Percentiles rank a stretch among this genome's conserved stretches.
Evolutionary conservation across 2,888 invertebrate genomes (phyloP).

Genomic region (Diabrotica balteata): DNA sequence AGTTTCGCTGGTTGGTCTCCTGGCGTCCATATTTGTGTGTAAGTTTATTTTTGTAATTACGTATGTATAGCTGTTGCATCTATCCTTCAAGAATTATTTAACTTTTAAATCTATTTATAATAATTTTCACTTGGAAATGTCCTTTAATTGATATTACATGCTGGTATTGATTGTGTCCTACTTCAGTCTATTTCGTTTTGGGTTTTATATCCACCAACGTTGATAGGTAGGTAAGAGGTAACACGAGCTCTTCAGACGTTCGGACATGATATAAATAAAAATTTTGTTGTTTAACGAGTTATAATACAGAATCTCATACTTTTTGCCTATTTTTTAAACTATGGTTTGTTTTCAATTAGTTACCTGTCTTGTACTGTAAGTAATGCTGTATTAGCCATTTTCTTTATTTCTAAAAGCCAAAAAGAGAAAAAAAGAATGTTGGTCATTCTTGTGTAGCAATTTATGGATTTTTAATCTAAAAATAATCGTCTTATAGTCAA

Average conservation of each 20-base stretch:
- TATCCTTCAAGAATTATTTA: not conserved
- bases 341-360: too few relatives aligned
- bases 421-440: too few relatives aligned
- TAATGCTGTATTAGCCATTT: too few relatives aligned
- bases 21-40: slow-evolving; percentile 59
- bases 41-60: slow-evolving; percentile 39
- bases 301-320: too few relatives aligned
- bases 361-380: too few relatives aligned
- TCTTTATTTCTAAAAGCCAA: too few relatives aligned
- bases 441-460: too few relatives aligned
- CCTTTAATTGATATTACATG: slow-evolving; percentile 5
- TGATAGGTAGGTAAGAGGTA: slow-evolving; percentile 1
- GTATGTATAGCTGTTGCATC: slow-evolving; percentile 13
- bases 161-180: slow-evolving; percentile 2
- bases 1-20: slow-evolving; percentile 52
- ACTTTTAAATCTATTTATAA: slow-evolving; percentile 5
- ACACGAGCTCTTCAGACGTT: not conserved
- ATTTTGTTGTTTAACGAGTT: too few relatives aligned
- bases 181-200: not conserved
- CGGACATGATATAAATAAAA: too few relatives aligned
- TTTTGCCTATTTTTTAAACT: too few relatives aligned
- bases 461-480: too few relatives aligned
- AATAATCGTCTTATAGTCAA: too few relatives aligned
- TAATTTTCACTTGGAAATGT: not conserved
- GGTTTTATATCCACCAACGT: slow-evolving; percentile 4